A percentile compares a stretch with the other conserved stretches of the same genome.
phyloP scores from a whole-genome alignment of 2,797 vertebrate species.

The Trachops cirrhosus region DNA sequence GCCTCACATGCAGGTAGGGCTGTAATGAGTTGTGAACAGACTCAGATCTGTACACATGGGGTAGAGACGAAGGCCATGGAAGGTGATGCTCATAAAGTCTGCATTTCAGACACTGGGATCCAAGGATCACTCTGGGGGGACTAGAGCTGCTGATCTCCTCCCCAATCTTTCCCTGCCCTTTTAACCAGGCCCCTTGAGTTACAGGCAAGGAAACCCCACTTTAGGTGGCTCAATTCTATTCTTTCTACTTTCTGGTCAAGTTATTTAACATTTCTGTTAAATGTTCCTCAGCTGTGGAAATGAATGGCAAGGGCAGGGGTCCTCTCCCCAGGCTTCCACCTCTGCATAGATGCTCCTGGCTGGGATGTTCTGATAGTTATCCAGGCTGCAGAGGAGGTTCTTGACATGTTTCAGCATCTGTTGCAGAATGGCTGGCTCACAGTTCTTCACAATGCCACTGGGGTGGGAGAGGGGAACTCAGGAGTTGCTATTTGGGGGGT shows the following conservation, averaged over 20 bases:
- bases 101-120: background rate
- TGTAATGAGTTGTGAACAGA: background rate
- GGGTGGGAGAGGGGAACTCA: background rate
- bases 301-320: background rate
- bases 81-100: background rate
- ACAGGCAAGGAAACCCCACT: background rate
- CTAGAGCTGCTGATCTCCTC: background rate
- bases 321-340: background rate
- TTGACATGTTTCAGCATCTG: background rate
- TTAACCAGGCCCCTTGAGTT: background rate
- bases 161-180: background rate
- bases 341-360: conserved; percentile 23
- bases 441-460: conserved; percentile 49
- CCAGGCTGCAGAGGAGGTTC: background rate
- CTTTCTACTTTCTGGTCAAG: background rate
- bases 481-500: background rate
- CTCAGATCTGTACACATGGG: background rate
- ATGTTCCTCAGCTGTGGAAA: background rate
- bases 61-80: background rate
- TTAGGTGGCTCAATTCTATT: background rate
- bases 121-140: background rate
- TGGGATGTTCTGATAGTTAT: background rate
- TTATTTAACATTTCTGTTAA: background rate
- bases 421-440: background rate
- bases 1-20: background rate